A percentile compares a stretch with the other conserved stretches of the same genome.
Evolutionary conservation across 2,888 invertebrate species (phyloP).

Genomic region (Clivina fossor): DNA sequence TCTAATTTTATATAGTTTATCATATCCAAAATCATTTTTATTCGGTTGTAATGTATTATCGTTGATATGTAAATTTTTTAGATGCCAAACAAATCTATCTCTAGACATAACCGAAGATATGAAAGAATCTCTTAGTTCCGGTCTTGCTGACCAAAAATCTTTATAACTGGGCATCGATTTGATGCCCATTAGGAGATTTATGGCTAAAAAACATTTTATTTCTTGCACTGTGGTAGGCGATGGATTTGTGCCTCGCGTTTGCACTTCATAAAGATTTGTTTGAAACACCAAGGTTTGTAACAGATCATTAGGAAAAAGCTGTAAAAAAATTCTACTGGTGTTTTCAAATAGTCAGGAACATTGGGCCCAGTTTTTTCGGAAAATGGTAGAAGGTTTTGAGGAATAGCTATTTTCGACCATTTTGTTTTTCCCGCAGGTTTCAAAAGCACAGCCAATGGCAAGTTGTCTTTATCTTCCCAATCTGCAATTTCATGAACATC

Average conservation of each 20-base stretch:
- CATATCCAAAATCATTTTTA: slow-evolving; percentile 35
- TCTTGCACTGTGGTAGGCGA: slow-evolving; percentile 33
- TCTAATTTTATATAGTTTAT: slow-evolving; percentile 41
- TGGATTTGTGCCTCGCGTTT: slow-evolving; percentile 24
- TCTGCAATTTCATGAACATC: neutral
- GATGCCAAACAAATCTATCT: slow-evolving; percentile 37
- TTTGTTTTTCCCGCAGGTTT: neutral
- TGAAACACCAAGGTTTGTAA: slow-evolving; percentile 37
- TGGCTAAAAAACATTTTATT: slow-evolving; percentile 37
- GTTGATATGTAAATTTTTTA: slow-evolving; percentile 40
- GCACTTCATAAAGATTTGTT: slow-evolving; percentile 39
- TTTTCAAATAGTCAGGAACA: slow-evolving; percentile 10
- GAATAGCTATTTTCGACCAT: slow-evolving; percentile 7
- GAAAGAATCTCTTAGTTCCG: slow-evolving; percentile 36
- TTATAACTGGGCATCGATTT: slow-evolving; percentile 39
- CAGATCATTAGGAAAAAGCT: slow-evolving; percentile 35
- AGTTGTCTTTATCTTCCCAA: slow-evolving; percentile 6
- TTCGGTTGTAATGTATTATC: slow-evolving; percentile 38
- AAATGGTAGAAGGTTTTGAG: slow-evolving; percentile 8
- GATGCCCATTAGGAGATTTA: slow-evolving; percentile 42
- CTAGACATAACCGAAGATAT: slow-evolving; percentile 36
- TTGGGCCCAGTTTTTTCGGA: slow-evolving; percentile 2
- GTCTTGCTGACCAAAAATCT: slow-evolving; percentile 39
- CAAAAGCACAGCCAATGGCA: neutral
- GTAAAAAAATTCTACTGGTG: slow-evolving; percentile 36